A percentile compares a stretch with the other conserved stretches of the same genome.
These are phyloP conservation scores for Ceratotherium simum DNA, from an alignment of 2,113 vertebrate genomes.

Conservation along the genomic window DNA sequence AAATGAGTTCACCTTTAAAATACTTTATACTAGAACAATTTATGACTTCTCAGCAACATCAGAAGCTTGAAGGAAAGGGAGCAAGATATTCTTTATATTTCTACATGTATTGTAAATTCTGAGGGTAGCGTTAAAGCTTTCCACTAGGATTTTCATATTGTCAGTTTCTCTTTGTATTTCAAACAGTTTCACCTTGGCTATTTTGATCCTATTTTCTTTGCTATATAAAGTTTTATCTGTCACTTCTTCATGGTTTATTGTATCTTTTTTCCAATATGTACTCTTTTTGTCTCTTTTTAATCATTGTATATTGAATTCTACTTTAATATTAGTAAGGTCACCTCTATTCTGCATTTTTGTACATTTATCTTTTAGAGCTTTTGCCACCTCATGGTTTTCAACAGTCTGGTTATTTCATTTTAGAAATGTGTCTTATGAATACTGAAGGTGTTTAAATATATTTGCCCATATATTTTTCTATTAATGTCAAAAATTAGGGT, in stretches of 20 bases:
- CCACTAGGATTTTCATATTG: background rate
- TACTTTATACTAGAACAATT: background rate
- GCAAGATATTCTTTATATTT: background rate
- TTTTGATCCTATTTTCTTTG: constrained; percentile 1
- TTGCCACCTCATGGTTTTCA: background rate
- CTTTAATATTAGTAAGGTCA: background rate
- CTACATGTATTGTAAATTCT: background rate
- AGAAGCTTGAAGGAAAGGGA: background rate
- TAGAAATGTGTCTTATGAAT: background rate
- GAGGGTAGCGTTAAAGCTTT: background rate
- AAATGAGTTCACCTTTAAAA: background rate
- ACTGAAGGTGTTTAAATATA: background rate
- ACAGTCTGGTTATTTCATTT: background rate
- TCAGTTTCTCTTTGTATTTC: background rate
- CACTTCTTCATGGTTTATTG: background rate
- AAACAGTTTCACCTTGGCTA: background rate
- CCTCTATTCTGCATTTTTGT: background rate
- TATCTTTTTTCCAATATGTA: background rate
- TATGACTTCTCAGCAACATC: background rate
- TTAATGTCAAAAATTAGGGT: background rate
- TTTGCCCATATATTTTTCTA: background rate
- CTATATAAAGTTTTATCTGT: background rate
- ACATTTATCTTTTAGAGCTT: background rate
- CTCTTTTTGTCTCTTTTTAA: background rate
- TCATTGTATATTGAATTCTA: background rate